These are phyloP conservation scores for Phalangium opilio DNA, from an alignment of 2,888 invertebrate species.

Conservation along the genomic window DNA sequence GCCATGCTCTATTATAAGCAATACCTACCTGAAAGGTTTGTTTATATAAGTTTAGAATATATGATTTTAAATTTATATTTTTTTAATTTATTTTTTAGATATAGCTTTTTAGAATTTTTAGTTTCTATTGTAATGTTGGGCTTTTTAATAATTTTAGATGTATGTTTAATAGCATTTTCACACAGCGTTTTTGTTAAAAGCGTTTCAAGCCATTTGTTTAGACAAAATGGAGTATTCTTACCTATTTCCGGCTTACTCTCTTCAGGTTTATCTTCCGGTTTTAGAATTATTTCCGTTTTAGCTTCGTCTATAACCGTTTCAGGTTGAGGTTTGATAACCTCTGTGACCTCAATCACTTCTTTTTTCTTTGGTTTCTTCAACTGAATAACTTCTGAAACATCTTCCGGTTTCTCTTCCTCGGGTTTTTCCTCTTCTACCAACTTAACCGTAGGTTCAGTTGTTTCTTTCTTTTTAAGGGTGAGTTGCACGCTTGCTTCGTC, in stretches of 20 bases:
- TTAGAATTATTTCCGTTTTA: constrained; percentile 8
- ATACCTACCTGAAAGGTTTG: too few relatives aligned
- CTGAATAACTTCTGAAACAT: neutral
- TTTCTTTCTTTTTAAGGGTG: too few relatives aligned
- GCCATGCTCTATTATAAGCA: neutral
- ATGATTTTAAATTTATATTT: too few relatives aligned
- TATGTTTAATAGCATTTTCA: constrained; percentile 4
- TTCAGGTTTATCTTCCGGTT: constrained; percentile 9
- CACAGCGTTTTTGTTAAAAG: too few relatives aligned
- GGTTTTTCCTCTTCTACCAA: constrained; percentile 1
- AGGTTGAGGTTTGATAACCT: too few relatives aligned
- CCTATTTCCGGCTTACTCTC: constrained; percentile 14
- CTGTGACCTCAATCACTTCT: constrained; percentile 1
- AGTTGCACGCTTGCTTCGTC: too few relatives aligned
- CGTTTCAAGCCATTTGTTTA: too few relatives aligned
- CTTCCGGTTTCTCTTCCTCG: neutral
- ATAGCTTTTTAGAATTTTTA: neutral
- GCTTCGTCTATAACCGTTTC: constrained; percentile 2
- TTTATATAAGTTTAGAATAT: too few relatives aligned
- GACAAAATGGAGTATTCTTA: constrained; percentile 14
- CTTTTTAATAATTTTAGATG: constrained; percentile 21
- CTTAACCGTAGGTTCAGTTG: too few relatives aligned
- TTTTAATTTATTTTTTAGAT: neutral
- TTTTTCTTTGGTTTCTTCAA: constrained; percentile 1
- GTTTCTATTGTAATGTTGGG: too few relatives aligned